Evolutionary conservation across 2,113 vertebrate genomes (phyloP).

Genomic region (Pluvialis apricaria): DNA sequence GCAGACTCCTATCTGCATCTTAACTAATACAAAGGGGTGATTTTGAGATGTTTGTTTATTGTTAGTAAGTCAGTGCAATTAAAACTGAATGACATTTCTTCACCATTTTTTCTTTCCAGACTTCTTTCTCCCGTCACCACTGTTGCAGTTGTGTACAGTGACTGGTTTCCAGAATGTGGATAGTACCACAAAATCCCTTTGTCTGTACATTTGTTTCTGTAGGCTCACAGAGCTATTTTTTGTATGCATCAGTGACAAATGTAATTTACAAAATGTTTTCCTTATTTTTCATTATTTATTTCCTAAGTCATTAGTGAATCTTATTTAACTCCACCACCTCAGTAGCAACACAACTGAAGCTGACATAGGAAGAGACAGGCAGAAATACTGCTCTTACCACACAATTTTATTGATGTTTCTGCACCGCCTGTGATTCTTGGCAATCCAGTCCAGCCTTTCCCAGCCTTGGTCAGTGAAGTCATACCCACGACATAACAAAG

Average conservation of each 20-base stretch:
- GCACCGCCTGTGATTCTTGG: conserved; percentile 42
- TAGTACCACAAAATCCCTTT: neutral
- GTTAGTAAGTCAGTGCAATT: neutral
- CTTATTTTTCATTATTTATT: neutral
- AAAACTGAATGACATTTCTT: neutral
- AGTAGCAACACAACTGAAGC: neutral
- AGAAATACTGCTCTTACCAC: neutral
- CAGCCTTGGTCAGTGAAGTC: neutral
- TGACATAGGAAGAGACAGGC: neutral
- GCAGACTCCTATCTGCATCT: neutral
- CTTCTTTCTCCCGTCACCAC: neutral
- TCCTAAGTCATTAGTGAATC: neutral
- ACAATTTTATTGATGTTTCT: conserved; percentile 10
- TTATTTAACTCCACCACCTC: neutral
- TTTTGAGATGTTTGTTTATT: neutral
- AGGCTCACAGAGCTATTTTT: neutral
- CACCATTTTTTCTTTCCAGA: neutral
- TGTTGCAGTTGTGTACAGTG: neutral
- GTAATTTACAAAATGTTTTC: neutral
- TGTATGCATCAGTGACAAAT: neutral
- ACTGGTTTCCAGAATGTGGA: neutral
- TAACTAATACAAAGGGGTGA: neutral
- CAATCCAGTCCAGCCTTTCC: neutral
- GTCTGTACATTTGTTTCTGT: neutral
- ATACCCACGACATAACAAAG: neutral